A percentile compares a stretch with the other conserved stretches of the same genome.
These are phyloP conservation scores for Pomatostomus ruficeps DNA, from an alignment of 2,113 vertebrate genomes.

Conservation along the genomic window DNA sequence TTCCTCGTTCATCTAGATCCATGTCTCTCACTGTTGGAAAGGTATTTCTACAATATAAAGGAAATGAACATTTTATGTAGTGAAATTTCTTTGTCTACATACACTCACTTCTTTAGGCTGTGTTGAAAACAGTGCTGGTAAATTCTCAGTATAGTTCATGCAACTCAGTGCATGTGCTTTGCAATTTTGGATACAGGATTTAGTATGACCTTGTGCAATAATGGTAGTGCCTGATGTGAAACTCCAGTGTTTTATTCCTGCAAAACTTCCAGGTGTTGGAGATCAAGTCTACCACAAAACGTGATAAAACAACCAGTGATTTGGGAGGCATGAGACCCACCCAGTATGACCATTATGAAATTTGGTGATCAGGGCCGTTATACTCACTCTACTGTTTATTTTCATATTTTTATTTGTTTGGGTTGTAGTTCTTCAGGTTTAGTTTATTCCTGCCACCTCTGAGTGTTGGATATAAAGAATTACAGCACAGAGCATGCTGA, in stretches of 20 bases:
- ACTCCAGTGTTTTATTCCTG: background rate
- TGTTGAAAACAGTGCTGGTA: background rate
- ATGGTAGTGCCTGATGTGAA: background rate
- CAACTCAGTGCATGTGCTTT: background rate
- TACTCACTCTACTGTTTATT: background rate
- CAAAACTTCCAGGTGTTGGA: background rate
- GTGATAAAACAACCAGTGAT: background rate
- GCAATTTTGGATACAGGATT: background rate
- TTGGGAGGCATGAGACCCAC: background rate
- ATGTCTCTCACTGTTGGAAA: conserved; percentile 95
- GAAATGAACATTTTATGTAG: background rate
- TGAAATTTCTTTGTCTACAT: background rate
- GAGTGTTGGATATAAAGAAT: background rate
- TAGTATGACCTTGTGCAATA: background rate
- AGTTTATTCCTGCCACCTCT: background rate
- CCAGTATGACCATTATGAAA: background rate
- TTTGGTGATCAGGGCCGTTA: background rate
- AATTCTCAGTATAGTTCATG: background rate
- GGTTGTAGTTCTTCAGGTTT: background rate
- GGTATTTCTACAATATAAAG: conserved; percentile 70
- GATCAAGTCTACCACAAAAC: background rate
- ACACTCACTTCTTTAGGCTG: background rate
- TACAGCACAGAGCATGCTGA: background rate
- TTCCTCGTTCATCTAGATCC: conserved; percentile 86
- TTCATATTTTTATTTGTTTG: background rate